Evolutionary conservation across 2,113 vertebrate genomes (phyloP).

Genomic region (Solea senegalensis): DNA sequence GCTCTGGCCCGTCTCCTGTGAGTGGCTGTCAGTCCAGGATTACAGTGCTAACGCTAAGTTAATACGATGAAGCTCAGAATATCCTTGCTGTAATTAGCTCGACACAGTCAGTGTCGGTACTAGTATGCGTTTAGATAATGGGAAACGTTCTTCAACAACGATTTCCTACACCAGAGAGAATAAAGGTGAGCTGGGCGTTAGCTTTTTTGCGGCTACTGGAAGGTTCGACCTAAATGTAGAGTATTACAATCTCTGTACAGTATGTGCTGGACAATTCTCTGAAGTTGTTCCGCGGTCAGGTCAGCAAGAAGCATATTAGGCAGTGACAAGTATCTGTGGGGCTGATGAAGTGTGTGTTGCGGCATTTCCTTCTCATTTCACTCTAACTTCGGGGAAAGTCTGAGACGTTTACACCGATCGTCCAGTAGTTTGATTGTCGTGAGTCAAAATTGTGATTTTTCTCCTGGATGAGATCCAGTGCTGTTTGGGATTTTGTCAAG

Average conservation of each 20-base stretch:
- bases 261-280: not conserved
- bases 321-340: not conserved
- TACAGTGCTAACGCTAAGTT: constrained; percentile 65
- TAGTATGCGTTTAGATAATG: constrained; percentile 60
- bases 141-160: constrained; percentile 35
- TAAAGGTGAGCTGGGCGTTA: constrained; percentile 69
- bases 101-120: constrained; percentile 28
- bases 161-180: constrained; percentile 35
- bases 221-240: not conserved
- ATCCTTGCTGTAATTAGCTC: constrained; percentile 59
- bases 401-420: not conserved
- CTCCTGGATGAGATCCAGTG: no score
- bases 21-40: constrained; percentile 66
- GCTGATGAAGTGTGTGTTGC: not conserved
- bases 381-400: not conserved
- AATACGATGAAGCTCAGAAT: constrained; percentile 57
- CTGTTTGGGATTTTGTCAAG: no score
- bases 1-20: constrained; percentile 45
- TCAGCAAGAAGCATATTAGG: not conserved
- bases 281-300: no score
- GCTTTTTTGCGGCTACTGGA: not conserved
- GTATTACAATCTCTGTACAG: no score
- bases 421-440: no score
- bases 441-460: no score
- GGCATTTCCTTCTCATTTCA: not conserved